Conservation (phyloP, 2,888 invertebrate genomes). For the Melanostoma mellinum region DNA sequence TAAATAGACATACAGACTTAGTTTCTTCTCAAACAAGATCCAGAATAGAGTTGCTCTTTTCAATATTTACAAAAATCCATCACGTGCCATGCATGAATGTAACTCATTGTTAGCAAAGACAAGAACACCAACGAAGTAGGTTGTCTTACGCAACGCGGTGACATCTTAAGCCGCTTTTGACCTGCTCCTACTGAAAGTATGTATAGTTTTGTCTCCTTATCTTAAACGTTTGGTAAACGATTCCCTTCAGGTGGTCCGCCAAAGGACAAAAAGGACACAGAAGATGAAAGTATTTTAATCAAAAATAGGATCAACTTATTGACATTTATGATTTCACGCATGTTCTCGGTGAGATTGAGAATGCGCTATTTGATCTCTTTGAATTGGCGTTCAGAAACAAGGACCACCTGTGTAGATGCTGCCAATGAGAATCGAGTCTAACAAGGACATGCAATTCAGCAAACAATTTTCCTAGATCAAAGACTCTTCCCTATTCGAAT, state of each 20-base stretch:
- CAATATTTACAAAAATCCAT: no score
- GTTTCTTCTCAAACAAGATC: no score
- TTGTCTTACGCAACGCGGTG: constrained; percentile 1
- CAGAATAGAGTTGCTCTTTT: no score
- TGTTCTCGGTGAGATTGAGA: constrained; percentile 15
- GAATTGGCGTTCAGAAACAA: no score
- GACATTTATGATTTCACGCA: constrained; percentile 61
- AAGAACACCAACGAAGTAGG: constrained; percentile 18
- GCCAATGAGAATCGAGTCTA: not conserved
- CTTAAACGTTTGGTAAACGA: constrained; percentile 56
- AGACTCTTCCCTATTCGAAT: no score
- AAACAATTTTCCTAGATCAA: no score
- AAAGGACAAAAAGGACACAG: constrained; percentile 13
- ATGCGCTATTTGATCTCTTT: not conserved
- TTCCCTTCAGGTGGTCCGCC: constrained; percentile 49
- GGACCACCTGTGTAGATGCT: not conserved
- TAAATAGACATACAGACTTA: no score
- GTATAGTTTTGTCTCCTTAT: constrained; percentile 23
- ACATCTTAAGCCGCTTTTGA: constrained; percentile 25
- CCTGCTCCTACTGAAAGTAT: constrained; percentile 28
- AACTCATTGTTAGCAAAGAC: no score
- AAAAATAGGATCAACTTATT: constrained; percentile 27
- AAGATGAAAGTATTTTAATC: constrained; percentile 51
- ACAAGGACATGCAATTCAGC: not conserved
- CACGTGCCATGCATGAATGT: no score